Evolutionary conservation across 2,888 invertebrate species (phyloP).

Genomic region (Sphaeridia pumilis): DNA sequence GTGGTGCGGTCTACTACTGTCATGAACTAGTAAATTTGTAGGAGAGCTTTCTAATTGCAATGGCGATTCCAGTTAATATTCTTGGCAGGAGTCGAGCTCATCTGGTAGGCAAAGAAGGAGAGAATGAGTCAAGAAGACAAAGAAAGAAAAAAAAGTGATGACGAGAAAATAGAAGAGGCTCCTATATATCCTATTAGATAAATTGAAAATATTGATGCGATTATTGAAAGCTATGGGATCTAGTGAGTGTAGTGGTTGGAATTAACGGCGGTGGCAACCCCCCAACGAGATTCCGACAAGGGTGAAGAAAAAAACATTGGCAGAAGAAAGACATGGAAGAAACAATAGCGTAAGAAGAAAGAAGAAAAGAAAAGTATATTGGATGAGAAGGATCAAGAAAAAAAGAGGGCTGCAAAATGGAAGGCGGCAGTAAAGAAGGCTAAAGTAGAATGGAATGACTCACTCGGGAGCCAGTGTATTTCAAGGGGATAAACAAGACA

Average conservation of each 20-base stretch:
- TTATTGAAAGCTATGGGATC: not conserved
- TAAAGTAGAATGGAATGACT: conserved; percentile 21
- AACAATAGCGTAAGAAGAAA: not conserved
- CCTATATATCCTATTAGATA: conserved; percentile 1
- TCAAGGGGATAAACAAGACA: conserved; percentile 35
- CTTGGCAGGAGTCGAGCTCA: too few species aligned
- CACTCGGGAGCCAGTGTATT: conserved; percentile 29
- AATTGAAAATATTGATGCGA: conserved; percentile 13
- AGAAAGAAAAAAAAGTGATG: not conserved
- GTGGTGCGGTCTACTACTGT: too few species aligned
- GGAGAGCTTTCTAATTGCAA: too few species aligned
- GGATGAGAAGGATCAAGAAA: conserved; percentile 9
- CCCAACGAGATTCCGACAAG: not conserved
- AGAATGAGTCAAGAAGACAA: not conserved
- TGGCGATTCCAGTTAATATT: not conserved
- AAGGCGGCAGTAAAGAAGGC: not conserved
- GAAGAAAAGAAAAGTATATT: conserved; percentile 7
- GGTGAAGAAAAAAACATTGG: too few species aligned
- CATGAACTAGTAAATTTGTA: too few species aligned
- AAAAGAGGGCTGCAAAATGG: too few species aligned
- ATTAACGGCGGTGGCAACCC: not conserved
- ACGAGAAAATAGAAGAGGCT: not conserved
- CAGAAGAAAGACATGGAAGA: not conserved
- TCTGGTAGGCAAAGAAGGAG: too few species aligned
- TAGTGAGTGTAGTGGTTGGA: not conserved